Evolutionary conservation across 1,140 invertebrate genomes (phyloP).

Genomic region (Aphelinus certus): DNA sequence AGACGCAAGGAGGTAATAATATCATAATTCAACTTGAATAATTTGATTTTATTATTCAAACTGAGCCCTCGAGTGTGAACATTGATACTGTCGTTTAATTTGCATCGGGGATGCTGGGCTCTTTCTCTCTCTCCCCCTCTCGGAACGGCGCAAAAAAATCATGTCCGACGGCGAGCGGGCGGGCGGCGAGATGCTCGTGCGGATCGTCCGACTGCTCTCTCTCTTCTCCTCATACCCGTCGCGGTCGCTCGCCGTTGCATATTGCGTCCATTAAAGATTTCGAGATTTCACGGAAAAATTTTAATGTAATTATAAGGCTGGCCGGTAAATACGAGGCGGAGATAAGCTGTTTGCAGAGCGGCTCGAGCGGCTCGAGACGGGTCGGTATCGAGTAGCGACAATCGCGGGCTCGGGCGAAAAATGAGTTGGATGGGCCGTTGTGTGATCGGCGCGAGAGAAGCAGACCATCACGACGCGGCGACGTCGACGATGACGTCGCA

Average conservation of each 20-base stretch:
- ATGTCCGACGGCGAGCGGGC: too few species aligned
- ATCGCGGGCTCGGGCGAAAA: slow-evolving; percentile 13
- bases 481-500: slow-evolving; percentile 5
- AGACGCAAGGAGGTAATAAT: too few species aligned
- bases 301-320: slow-evolving; percentile 38
- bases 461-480: slow-evolving; percentile 3
- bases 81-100: slow-evolving; percentile 13
- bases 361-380: neutral
- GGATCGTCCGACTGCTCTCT: neutral
- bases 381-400: slow-evolving; percentile 31
- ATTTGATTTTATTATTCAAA: too few species aligned
- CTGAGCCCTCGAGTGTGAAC: neutral
- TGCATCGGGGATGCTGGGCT: neutral
- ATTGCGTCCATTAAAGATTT: slow-evolving; percentile 30
- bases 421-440: slow-evolving; percentile 11
- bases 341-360: slow-evolving; percentile 25
- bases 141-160: neutral
- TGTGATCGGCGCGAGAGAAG: neutral
- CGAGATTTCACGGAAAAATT: slow-evolving; percentile 33
- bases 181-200: too few species aligned
- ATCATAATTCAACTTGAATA: too few species aligned
- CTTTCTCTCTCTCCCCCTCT: too few species aligned
- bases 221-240: neutral
- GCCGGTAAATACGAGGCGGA: slow-evolving; percentile 22
- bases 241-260: too few species aligned